Evolutionary conservation across 1,140 invertebrate genomes (phyloP).

Genomic region (Leptopilina clavipes): DNA sequence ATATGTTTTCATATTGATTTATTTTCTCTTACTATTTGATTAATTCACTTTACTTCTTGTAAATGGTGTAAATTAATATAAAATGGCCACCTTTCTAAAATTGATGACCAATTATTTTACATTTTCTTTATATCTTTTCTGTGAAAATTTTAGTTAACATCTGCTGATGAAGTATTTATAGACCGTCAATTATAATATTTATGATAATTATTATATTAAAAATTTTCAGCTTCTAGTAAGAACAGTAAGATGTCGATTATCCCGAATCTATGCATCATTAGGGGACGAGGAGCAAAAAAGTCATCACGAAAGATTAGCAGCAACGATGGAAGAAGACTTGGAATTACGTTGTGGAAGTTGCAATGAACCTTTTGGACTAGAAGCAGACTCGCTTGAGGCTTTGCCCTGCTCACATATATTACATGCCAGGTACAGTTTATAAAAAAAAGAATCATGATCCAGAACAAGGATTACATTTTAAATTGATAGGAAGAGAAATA

Average conservation of each 20-base stretch:
- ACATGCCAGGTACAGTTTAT: slow-evolving; percentile 81
- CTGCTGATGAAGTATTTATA: no score
- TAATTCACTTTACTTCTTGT: no score
- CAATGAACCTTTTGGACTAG: slow-evolving; percentile 83
- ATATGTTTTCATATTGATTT: no score
- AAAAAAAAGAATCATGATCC: neutral
- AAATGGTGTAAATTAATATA: no score
- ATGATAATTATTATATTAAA: no score
- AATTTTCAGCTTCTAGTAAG: slow-evolving; percentile 82
- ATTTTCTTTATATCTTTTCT: no score
- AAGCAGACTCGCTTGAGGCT: slow-evolving; percentile 84
- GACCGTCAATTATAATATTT: no score
- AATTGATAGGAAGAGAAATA: slow-evolving; percentile 10
- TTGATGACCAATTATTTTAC: no score
- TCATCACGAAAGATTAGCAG: slow-evolving; percentile 83
- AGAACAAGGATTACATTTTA: neutral
- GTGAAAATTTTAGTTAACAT: no score
- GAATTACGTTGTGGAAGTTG: slow-evolving; percentile 86
- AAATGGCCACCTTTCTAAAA: no score
- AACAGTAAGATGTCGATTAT: slow-evolving; percentile 83
- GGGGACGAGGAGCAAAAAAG: slow-evolving; percentile 86
- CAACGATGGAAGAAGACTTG: slow-evolving; percentile 82
- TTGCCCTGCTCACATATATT: slow-evolving; percentile 89
- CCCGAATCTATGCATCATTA: slow-evolving; percentile 85
- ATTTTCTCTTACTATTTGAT: no score